Base-by-base conservation (phyloP, 2,888 invertebrate species). In the Eupithecia pulchellata region DNA sequence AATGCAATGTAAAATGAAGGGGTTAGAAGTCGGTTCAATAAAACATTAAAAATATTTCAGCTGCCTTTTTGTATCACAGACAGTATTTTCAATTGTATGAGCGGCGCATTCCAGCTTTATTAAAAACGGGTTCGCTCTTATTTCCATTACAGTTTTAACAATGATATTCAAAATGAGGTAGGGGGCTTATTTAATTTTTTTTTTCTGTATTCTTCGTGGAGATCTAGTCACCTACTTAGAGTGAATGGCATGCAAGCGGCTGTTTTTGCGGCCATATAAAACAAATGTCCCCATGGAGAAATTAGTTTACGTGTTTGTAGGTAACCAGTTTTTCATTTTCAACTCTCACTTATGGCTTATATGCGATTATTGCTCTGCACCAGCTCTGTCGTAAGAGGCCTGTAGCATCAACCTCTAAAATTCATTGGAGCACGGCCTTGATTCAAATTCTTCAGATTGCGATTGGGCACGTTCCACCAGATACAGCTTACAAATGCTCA, bases 401-500 rank as follows among this genome's bases (percentile, higher is more conserved):
- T 3, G 20, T 11, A 42, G 8, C 8, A 20, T 47, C 20, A 47
- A 20, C 47, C 20, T 47, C 47, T 47, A 20, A 47, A 20, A 47
- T 20, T 47, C 20, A 47, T 47, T 47, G 47, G 20, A 6, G 20
- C 47, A 20, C 47, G 47, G 20, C 47, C 47, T 47, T 47, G 47
- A 47, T 47, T 47, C 20, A 47, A 47, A 20, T 47, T 47, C 47
- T 20, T 20, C 47, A 47, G 20, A 47, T 47, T 47, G 47, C 47
- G 47, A 47, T 47, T 47, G 47, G 20, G 11, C 47, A 47, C 47
- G 47, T 47, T 47, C 11, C 47, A 20, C 9, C 20, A 47, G 47
- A 47, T 20, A 47, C 20, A 47, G 42, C n/a, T 47, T 47, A 47
- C 42, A 20, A 47, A 47, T 47, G 47, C 20, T 47, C 47, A 47